phyloP scores from a whole-genome alignment of 2,113 vertebrate species.

The Hipposideros armiger region DNA sequence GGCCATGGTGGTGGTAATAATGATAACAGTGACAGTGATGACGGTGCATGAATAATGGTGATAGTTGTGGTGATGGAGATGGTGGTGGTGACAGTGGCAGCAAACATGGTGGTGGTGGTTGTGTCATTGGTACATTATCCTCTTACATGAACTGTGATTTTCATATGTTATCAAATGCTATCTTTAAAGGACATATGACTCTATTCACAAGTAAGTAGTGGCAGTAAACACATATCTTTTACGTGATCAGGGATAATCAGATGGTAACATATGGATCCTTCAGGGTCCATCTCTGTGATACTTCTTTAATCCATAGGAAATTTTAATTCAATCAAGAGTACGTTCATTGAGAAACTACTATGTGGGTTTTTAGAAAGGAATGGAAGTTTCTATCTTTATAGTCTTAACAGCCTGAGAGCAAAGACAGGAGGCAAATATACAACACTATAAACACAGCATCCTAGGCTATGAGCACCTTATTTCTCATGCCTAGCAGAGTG shows the following conservation, averaged over 20 bases:
- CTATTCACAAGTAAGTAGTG: background rate
- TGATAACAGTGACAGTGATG: too few relatives aligned
- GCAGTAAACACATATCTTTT: background rate
- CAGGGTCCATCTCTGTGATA: background rate
- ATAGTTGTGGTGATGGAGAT: background rate
- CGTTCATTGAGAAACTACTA: background rate
- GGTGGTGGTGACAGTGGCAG: too few relatives aligned
- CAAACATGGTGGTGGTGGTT: too few relatives aligned
- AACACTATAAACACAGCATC: background rate
- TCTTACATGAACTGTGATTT: background rate
- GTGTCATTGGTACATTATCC: background rate
- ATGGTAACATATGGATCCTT: background rate
- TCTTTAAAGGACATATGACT: background rate
- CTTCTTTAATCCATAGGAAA: conserved; percentile 6
- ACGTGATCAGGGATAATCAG: background rate
- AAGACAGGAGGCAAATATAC: background rate
- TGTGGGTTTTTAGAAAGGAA: background rate
- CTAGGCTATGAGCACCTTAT: background rate
- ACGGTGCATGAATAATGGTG: background rate
- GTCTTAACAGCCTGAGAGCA: background rate
- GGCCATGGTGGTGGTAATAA: background rate
- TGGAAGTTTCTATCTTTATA: background rate
- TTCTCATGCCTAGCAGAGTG: background rate
- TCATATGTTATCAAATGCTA: background rate
- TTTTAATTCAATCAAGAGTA: background rate